These are phyloP conservation scores for Harpalus rubripes DNA, from an alignment of 2,888 invertebrate genomes.

Conservation along the genomic window DNA sequence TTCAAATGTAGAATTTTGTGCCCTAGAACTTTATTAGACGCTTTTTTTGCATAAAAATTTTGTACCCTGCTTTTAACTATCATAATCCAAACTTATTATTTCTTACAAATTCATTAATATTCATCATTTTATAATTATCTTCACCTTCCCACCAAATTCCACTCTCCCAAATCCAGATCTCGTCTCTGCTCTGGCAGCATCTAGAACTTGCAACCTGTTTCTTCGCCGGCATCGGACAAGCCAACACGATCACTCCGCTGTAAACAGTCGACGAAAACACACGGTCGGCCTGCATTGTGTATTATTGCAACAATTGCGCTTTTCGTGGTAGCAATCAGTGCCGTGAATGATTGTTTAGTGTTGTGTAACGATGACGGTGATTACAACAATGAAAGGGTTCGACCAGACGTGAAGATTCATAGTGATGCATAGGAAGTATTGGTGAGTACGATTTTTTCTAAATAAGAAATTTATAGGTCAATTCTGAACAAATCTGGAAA, in stretches of 20 bases:
- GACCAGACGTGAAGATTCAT: conserved; percentile 26
- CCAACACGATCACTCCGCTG: conserved; percentile 12
- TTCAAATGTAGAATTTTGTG: too few relatives aligned
- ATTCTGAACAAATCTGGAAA: too few relatives aligned
- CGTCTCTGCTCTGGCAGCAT: conserved; percentile 7
- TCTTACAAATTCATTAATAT: too few relatives aligned
- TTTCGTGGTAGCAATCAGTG: conserved; percentile 2
- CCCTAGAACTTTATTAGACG: too few relatives aligned
- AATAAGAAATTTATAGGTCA: too few relatives aligned
- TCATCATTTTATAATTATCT: too few relatives aligned
- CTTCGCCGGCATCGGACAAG: not conserved
- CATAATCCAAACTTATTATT: too few relatives aligned
- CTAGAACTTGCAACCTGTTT: not conserved
- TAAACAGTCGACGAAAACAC: conserved; percentile 6
- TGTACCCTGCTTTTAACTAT: too few relatives aligned
- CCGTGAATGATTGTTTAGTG: conserved; percentile 35
- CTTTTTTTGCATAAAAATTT: too few relatives aligned
- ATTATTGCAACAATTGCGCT: conserved; percentile 48
- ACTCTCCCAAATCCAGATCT: not conserved
- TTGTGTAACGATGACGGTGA: conserved; percentile 45
- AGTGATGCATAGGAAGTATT: conserved; percentile 1
- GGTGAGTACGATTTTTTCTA: conserved; percentile 17
- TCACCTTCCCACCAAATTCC: too few relatives aligned
- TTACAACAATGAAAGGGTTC: conserved; percentile 45
- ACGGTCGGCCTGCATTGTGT: conserved; percentile 22